Base-by-base conservation (phyloP, 2,797 vertebrate genomes). In the Malacoctenus gilli region DNA sequence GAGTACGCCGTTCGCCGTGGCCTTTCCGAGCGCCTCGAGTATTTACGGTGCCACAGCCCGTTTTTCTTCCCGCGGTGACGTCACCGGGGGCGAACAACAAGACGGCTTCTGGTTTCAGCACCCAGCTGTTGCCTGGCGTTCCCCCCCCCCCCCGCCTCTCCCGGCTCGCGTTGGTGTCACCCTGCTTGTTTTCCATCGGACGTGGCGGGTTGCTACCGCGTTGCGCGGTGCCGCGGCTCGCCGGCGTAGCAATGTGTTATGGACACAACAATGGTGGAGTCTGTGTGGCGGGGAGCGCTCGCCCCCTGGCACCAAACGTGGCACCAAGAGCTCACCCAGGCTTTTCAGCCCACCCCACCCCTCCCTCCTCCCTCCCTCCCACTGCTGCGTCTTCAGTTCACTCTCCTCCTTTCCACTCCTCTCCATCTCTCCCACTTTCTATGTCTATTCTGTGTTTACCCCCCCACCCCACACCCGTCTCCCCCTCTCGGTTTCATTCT, bases 181-280 rank as follows among this genome's bases (percentile, higher is more conserved):
- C n/a, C n/a, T n/a, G 16, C 57, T 52, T 62, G 65, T 78, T 70
- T 58, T 61, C 1, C 20, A 28, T 28, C 15, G 3, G n/a, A n/a
- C n/a, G n/a, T n/a, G n/a, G n/a, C n/a, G n/a, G n/a, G n/a, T 49
- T 59, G 49, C 69, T 52, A 65, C 47, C 56, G 62, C 11, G 22
- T 37, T 69, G 52, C 30, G 5, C 51, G 22, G 60, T 23, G 68
- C 21, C 11, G 56, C 20, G 1, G 53, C 72, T 71, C 77, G 82
- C 72, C 79, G 77, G 64, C 62, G 46, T 75, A 69, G 70, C 59
- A 38, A 54, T 66, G 64, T 84, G 85, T 80, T 86, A 34, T 82
- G 84, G 79, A 78, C 80, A 82, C 75, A 84, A 89, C 83, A 89
- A 89, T 84, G 70, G 69, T 43, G 73, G 72, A 73, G 84, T 63